These are phyloP conservation scores for cattle (Bos taurus) DNA, from an alignment of 2,113 vertebrate genomes.

Conservation along the genomic window DNA sequence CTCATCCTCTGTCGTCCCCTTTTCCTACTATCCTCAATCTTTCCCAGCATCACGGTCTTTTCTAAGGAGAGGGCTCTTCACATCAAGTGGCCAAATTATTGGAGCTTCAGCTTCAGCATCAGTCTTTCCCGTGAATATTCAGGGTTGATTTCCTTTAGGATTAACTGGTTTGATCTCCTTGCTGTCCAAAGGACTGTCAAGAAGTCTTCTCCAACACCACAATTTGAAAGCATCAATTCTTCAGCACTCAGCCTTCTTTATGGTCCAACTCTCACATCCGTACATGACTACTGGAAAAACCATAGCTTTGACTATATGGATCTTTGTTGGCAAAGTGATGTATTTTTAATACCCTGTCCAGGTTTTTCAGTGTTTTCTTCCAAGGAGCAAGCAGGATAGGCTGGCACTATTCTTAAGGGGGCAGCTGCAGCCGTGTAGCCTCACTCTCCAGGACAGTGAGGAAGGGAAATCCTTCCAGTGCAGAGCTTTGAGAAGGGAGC, in stretches of 20 bases:
- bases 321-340: background rate
- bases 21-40: background rate
- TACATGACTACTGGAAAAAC: background rate
- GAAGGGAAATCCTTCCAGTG: background rate
- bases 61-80: background rate
- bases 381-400: background rate
- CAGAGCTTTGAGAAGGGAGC: background rate
- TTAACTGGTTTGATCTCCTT: background rate
- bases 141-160: background rate
- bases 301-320: background rate
- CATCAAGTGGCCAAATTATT: background rate
- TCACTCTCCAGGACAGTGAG: background rate
- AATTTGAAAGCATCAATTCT: background rate
- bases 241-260: background rate
- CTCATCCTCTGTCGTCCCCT: background rate
- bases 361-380: background rate
- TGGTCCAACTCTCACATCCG: background rate
- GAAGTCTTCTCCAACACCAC: background rate
- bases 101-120: background rate
- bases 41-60: background rate
- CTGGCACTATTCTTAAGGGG: background rate
- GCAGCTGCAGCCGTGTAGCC: background rate
- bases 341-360: background rate
- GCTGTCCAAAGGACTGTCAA: background rate
- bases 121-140: background rate